Evolutionary conservation across 2,113 vertebrate genomes (phyloP).

Genomic region (Dendrocopos noguchii): DNA sequence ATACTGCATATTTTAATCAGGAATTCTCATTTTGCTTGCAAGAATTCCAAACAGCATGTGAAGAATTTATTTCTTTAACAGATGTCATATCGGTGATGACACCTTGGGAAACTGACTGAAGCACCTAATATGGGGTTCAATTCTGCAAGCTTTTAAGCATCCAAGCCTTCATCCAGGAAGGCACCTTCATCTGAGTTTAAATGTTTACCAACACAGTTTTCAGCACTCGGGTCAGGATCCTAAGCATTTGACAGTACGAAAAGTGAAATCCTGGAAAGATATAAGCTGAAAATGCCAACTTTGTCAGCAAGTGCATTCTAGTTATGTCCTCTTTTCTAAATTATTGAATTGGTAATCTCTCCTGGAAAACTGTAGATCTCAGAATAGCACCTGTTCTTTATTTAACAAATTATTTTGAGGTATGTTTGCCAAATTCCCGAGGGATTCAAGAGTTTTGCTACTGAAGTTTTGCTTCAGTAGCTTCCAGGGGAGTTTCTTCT

Average conservation of each 20-base stretch:
- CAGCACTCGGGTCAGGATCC: neutral
- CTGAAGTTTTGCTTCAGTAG: neutral
- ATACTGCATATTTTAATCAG: neutral
- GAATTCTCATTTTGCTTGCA: neutral
- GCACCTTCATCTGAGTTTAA: neutral
- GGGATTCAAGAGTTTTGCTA: neutral
- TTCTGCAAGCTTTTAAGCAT: neutral
- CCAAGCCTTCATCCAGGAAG: neutral
- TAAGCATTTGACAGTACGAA: neutral
- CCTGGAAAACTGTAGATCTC: neutral
- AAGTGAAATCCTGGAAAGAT: slow-evolving; percentile 3
- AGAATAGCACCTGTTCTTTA: neutral
- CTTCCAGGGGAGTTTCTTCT: neutral
- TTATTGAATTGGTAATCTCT: neutral
- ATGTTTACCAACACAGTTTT: neutral
- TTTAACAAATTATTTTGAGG: neutral
- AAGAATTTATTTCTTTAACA: neutral
- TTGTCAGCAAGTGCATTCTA: neutral
- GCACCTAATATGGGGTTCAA: neutral
- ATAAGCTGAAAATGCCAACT: neutral
- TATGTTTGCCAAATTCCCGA: neutral
- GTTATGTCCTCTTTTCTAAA: neutral
- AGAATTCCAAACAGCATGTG: neutral
- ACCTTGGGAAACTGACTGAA: neutral
- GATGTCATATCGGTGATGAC: neutral